Conservation (phyloP, 1,140 invertebrate species). For the Diorhabda elongata region DNA sequence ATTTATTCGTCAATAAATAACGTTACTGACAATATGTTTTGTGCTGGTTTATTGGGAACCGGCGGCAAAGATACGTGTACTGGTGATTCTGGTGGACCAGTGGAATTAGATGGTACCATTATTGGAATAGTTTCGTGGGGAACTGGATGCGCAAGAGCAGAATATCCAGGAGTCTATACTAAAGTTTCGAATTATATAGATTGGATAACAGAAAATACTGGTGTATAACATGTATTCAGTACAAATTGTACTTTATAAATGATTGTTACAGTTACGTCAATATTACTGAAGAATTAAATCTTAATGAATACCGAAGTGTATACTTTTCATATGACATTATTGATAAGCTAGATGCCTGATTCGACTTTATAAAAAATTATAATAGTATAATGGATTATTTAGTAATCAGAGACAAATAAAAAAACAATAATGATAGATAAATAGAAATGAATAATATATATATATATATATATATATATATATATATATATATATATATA, state of each 20-base stretch:
- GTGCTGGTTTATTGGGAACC: background rate
- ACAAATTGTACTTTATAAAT: background rate
- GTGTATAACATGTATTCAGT: background rate
- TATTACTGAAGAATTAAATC: too few relatives aligned
- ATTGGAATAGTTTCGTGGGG: constrained; percentile 61
- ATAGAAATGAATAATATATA: too few relatives aligned
- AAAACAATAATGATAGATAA: too few relatives aligned
- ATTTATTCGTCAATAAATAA: background rate
- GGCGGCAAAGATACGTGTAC: constrained; percentile 7
- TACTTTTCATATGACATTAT: too few relatives aligned
- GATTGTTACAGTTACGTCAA: background rate
- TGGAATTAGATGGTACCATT: constrained; percentile 31
- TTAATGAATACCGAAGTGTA: too few relatives aligned
- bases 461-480: too few relatives aligned
- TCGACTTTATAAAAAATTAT: too few relatives aligned
- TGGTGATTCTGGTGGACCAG: constrained; percentile 8
- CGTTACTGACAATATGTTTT: constrained; percentile 4
- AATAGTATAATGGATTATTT: too few relatives aligned
- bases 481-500: too few relatives aligned
- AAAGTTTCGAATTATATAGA: constrained; percentile 18
- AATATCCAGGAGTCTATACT: constrained; percentile 30
- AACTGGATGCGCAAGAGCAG: constrained; percentile 25
- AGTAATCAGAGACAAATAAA: too few relatives aligned
- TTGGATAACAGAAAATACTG: constrained; percentile 19
- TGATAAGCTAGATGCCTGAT: too few relatives aligned